Percentiles rank a stretch among this genome's conserved stretches.
Conservation (phyloP, 2,888 invertebrate genomes). For the Schizotus pectinicornis region DNA sequence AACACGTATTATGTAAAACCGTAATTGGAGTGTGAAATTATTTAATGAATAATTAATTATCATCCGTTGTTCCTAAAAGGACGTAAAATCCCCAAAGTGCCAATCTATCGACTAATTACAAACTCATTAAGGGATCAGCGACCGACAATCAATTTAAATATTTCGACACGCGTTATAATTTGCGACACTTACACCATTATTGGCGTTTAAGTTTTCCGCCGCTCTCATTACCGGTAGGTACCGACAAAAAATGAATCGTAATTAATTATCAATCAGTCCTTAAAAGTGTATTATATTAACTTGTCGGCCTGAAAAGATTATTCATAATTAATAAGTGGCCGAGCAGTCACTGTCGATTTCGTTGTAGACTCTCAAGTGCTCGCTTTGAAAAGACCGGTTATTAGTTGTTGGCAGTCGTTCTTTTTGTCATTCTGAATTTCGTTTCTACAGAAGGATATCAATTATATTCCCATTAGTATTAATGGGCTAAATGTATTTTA, state of each 20-base stretch:
- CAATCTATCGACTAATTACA: not conserved
- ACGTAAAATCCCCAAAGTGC: not conserved
- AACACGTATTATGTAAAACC: constrained; percentile 13
- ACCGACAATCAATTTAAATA: constrained; percentile 9
- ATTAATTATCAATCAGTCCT: constrained; percentile 23
- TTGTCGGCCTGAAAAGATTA: constrained; percentile 13
- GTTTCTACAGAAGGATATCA: constrained; percentile 32
- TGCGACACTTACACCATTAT: not conserved
- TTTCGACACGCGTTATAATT: constrained; percentile 2
- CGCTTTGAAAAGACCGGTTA: constrained; percentile 16
- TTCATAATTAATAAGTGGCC: constrained; percentile 27
- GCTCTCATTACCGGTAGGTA: constrained; percentile 1
- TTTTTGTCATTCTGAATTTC: constrained; percentile 43
- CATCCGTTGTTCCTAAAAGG: not conserved
- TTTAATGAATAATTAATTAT: constrained; percentile 17
- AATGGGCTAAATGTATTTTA: constrained; percentile 45
- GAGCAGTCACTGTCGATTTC: constrained; percentile 1
- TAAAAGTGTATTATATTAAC: constrained; percentile 13
- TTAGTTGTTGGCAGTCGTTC: constrained; percentile 20
- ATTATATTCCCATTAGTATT: constrained; percentile 46
- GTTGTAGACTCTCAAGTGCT: constrained; percentile 4
- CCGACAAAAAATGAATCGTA: constrained; percentile 1
- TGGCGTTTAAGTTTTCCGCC: not conserved
- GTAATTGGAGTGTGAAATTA: constrained; percentile 26
- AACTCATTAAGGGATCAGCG: not conserved